phyloP scores from a whole-genome alignment of 2,113 vertebrate genomes.

The Ptyas mucosa region DNA sequence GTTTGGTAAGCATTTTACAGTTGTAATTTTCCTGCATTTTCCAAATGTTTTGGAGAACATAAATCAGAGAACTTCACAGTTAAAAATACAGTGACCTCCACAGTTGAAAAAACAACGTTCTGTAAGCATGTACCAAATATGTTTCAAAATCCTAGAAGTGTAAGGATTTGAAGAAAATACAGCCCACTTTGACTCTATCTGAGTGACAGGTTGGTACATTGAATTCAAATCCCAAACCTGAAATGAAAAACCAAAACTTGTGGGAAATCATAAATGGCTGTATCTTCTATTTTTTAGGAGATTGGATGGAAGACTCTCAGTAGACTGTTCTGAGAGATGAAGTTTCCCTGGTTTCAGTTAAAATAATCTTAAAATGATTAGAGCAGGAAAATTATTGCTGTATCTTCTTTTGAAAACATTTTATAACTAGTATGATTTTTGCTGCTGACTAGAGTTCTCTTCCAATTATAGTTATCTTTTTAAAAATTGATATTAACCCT shows the following conservation, averaged over 20 bases:
- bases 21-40: not conserved
- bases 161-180: not conserved
- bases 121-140: not conserved
- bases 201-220: not conserved
- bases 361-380: not conserved
- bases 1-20: not conserved
- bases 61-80: not conserved
- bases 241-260: not conserved
- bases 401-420: not conserved
- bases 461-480: not conserved
- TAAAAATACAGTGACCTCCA: not conserved
- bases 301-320: not conserved
- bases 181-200: not conserved
- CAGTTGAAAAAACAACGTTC: not conserved
- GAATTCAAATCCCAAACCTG: not conserved
- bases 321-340: not conserved
- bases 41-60: not conserved
- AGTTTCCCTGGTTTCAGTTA: not conserved
- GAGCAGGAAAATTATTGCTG: not conserved
- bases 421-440: not conserved
- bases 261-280: not conserved
- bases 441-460: not conserved
- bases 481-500: not conserved
- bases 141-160: not conserved
- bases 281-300: not conserved